Percentiles rank a stretch among this genome's conserved stretches.
Evolutionary conservation across 2,797 vertebrate genomes (phyloP).

Genomic region (Salmo trutta): DNA sequence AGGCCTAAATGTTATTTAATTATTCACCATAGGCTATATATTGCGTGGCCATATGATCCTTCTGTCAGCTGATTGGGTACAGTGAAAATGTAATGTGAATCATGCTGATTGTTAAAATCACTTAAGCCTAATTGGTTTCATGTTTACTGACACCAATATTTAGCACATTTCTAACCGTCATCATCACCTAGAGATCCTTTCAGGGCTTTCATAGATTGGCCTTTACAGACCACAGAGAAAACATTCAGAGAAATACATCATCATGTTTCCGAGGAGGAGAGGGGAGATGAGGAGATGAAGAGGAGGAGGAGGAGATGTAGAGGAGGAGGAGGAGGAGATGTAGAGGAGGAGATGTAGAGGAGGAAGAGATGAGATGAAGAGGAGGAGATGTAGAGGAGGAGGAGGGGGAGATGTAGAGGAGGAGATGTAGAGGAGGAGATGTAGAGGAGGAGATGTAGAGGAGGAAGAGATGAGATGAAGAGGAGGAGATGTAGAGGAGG

Average conservation of each 20-base stretch:
- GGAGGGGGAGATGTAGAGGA: too few relatives aligned
- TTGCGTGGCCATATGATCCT: background rate
- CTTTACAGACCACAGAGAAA: background rate
- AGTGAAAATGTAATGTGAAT: background rate
- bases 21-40: background rate
- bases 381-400: too few relatives aligned
- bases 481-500: too few relatives aligned
- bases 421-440: too few relatives aligned
- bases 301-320: too few relatives aligned
- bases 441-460: too few relatives aligned
- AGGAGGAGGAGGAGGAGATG: too few relatives aligned
- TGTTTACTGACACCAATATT: background rate
- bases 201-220: background rate
- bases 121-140: background rate
- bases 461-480: too few relatives aligned
- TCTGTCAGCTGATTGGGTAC: background rate
- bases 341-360: too few relatives aligned
- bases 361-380: too few relatives aligned
- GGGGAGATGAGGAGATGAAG: background rate
- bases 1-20: background rate
- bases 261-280: background rate
- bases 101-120: background rate
- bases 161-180: background rate
- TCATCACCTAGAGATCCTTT: background rate
- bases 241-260: background rate